A percentile compares a stretch with the other conserved stretches of the same genome.
These are phyloP conservation scores for Melangyna quadrimaculata DNA, from an alignment of 2,888 invertebrate genomes.

Conservation along the genomic window DNA sequence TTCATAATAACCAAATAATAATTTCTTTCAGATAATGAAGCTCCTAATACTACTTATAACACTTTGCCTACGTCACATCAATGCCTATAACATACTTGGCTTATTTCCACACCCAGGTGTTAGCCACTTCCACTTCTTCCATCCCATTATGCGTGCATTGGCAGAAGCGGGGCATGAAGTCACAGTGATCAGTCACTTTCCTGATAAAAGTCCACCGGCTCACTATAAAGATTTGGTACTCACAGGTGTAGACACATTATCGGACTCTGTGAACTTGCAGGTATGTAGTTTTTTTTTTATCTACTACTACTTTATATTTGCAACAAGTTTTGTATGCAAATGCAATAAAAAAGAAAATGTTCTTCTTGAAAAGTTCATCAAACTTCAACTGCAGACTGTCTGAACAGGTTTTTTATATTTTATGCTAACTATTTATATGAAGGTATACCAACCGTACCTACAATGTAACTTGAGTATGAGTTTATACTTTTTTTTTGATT, in stretches of 20 bases:
- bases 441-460: too few relatives aligned
- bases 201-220: slow-evolving; percentile 78
- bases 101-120: slow-evolving; percentile 81
- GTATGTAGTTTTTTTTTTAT: slow-evolving; percentile 73
- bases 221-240: slow-evolving; percentile 79
- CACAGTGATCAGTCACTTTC: slow-evolving; percentile 82
- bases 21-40: slow-evolving; percentile 34
- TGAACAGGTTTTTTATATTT: background rate
- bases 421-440: background rate
- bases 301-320: too few relatives aligned
- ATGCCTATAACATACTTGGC: slow-evolving; percentile 78
- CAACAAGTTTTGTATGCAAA: background rate
- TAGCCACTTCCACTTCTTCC: slow-evolving; percentile 82
- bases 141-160: slow-evolving; percentile 81
- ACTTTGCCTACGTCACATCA: slow-evolving; percentile 6
- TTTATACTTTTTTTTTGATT: background rate
- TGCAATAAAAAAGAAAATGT: background rate
- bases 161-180: slow-evolving; percentile 82
- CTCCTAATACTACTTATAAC: slow-evolving; percentile 23
- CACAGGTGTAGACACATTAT: slow-evolving; percentile 74
- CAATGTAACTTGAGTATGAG: background rate
- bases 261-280: slow-evolving; percentile 78
- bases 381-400: background rate
- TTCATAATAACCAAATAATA: background rate
- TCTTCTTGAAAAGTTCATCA: background rate